Conservation (phyloP, 1,140 invertebrate species). For the Pseudomyrmex sp. region DNA sequence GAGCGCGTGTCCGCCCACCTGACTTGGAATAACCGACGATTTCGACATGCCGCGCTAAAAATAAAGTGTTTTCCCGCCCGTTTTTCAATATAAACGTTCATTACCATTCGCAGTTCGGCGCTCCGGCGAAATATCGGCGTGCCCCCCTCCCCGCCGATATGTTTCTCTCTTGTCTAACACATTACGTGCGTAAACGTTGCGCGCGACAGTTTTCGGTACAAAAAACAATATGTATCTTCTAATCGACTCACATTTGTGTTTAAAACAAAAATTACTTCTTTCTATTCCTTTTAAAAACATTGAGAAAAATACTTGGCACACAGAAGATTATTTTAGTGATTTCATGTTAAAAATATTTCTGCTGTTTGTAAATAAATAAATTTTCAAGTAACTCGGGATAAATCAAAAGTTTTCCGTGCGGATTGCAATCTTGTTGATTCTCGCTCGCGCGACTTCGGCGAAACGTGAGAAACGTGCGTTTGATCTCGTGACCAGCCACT, state of each 20-base stretch:
- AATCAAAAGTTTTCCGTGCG: no score
- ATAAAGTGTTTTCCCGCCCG: constrained; percentile 46
- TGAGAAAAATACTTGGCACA: no score
- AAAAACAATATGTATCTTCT: not conserved
- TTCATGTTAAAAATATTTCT: no score
- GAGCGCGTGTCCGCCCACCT: constrained; percentile 10
- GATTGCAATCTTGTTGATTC: no score
- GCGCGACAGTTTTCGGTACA: not conserved
- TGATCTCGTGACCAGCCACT: not conserved
- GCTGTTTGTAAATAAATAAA: no score
- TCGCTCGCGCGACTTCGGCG: no score
- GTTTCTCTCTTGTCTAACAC: not conserved
- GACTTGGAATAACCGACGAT: constrained; percentile 44
- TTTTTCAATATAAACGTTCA: constrained; percentile 11
- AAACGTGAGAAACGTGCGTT: no score
- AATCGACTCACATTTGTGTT: no score
- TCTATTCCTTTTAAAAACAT: no score
- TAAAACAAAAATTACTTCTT: no score
- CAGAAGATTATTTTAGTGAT: no score
- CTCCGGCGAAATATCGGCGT: not conserved
- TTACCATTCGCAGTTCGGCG: not conserved
- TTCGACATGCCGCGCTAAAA: constrained; percentile 55
- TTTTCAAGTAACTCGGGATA: no score
- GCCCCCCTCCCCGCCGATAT: not conserved
- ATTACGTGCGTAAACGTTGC: not conserved